phyloP scores from a whole-genome alignment of 2,113 vertebrate genomes.

The Alosa alosa region DNA sequence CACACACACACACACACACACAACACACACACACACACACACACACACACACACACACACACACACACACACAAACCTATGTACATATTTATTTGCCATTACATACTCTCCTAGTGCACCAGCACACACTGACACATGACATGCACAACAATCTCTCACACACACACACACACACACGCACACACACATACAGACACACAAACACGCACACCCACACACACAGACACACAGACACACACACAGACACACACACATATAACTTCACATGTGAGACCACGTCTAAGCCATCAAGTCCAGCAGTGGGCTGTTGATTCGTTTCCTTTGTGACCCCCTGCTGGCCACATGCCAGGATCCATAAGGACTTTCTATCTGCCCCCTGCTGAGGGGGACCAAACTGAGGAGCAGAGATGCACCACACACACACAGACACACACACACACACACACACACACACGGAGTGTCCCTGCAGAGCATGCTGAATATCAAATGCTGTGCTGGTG shows the following conservation, averaged over 20 bases:
- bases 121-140: too few species aligned
- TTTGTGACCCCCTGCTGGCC: constrained; percentile 68
- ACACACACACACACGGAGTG: background rate
- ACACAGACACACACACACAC: constrained; percentile 8
- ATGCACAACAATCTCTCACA: too few species aligned
- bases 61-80: too few species aligned
- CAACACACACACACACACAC: too few species aligned
- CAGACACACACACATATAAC: too few species aligned
- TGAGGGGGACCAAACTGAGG: constrained; percentile 40
- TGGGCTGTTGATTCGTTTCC: constrained; percentile 56
- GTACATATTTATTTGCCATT: too few species aligned
- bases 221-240: too few species aligned
- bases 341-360: constrained; percentile 72
- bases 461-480: background rate
- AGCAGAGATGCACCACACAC: background rate
- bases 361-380: constrained; percentile 64
- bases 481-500: too few species aligned
- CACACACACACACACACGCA: constrained; percentile 16
- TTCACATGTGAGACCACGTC: too few species aligned
- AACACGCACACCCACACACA: background rate
- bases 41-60: too few species aligned
- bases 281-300: constrained; percentile 26
- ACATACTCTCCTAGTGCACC: too few species aligned
- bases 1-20: too few species aligned
- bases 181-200: background rate